Base-by-base conservation (phyloP, 2,888 invertebrate genomes). In the Omphaloscelis lunosa region DNA sequence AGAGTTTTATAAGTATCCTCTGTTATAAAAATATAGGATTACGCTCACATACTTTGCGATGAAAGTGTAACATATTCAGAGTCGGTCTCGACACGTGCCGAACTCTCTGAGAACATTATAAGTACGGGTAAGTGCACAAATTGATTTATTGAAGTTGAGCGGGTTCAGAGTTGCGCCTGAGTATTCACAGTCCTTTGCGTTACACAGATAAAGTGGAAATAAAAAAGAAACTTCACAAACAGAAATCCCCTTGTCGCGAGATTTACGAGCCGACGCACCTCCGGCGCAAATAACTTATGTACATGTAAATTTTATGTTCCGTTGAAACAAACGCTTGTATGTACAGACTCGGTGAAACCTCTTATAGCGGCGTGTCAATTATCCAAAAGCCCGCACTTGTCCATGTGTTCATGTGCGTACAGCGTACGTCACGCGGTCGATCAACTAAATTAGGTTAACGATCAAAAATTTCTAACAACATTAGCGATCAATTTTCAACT, bases 81-180 rank as follows among this genome's bases (percentile, higher is more conserved):
- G 92, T 91, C 90, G 91, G 93, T 92, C 92, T 91, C 91, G 91
- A 93, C 94, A 95, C 94, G 95, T 95, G 86, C 92, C 91, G 84
- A 93, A 93, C 93, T 90, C 90, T 89, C 89, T 91, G 92, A 90
- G 91, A 91, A 92, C 93, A 92, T 93, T 95, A 94, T 95, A 95
- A 95, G 95, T 94, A 95, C 94, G 94, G 92, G 94, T 95, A 94
- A 95, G 94, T 94, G 95, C 94, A 95, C 95, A 96, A 96, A 96
- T 96, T 96, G 96, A 96, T 96, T 96, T 96, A 96, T 96, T 95
- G 95, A 96, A 96, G 96, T 96, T 96, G 95, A 95, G 95, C 95
- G 92, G 93, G 94, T 91, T 92, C 89, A 89, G 93, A 94, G 94
- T 95, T 96, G 96, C 95, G 95, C 94, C 93, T 93, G 96, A 96